Conservation (phyloP, 1,140 invertebrate genomes). For the Nasonia giraulti region DNA sequence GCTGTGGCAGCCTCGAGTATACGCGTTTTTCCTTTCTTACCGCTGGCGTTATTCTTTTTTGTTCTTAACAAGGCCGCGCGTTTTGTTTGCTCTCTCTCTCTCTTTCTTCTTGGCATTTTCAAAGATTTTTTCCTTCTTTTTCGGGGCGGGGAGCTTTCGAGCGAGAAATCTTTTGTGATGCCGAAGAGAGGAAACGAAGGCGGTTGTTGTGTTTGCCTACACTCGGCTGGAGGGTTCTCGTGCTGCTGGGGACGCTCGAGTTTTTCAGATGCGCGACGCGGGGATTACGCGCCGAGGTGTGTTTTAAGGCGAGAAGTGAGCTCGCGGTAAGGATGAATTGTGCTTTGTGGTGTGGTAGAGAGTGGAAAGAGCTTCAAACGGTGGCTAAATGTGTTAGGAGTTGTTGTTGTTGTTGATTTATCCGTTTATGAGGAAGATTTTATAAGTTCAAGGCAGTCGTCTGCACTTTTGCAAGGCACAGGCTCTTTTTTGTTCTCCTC, state of each 20-base stretch:
- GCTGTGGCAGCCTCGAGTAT: slow-evolving; percentile 27
- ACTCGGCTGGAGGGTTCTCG: background rate
- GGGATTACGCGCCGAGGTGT: background rate
- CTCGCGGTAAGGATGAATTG: too few species aligned
- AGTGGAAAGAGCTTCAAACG: too few species aligned
- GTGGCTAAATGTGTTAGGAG: too few species aligned
- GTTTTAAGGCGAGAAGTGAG: background rate
- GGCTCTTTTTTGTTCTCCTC: too few species aligned
- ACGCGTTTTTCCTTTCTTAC: slow-evolving; percentile 50
- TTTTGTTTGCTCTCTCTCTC: slow-evolving; percentile 30
- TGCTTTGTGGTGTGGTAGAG: too few species aligned
- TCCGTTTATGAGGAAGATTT: too few species aligned
- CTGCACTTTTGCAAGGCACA: too few species aligned
- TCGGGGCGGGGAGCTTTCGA: background rate
- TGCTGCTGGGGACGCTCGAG: background rate
- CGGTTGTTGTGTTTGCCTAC: background rate
- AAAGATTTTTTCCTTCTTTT: slow-evolving; percentile 22
- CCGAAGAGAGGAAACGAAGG: background rate
- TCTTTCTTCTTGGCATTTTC: slow-evolving; percentile 36
- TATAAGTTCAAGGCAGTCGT: too few species aligned
- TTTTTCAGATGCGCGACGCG: background rate
- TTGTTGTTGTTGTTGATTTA: too few species aligned
- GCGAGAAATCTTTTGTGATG: slow-evolving; percentile 39
- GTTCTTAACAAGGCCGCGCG: background rate
- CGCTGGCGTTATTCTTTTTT: slow-evolving; percentile 42